A percentile compares a stretch with the other conserved stretches of the same genome.
Evolutionary conservation across 1,140 invertebrate species (phyloP).

Genomic region (Samia ricini): DNA sequence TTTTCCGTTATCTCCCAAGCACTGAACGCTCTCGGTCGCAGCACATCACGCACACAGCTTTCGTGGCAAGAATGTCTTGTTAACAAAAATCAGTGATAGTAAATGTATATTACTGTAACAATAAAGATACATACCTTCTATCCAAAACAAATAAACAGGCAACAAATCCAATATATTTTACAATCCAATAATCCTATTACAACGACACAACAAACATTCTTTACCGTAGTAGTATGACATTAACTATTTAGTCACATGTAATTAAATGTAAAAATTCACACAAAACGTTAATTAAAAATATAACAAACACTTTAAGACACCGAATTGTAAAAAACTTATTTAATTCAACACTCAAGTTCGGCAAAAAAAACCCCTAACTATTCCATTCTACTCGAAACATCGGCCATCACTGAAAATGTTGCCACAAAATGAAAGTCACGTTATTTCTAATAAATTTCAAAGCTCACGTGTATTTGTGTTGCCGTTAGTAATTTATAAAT

Average conservation of each 20-base stretch:
- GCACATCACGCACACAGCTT: conserved; percentile 44
- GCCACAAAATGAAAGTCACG: conserved; percentile 55
- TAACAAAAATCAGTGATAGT: neutral
- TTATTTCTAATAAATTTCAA: conserved; percentile 38
- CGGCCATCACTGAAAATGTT: conserved; percentile 74
- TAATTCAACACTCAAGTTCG: conserved; percentile 58
- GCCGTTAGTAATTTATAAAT: conserved; percentile 16
- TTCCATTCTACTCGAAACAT: conserved; percentile 57
- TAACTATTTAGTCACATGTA: conserved; percentile 55
- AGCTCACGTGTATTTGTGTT: conserved; percentile 49
- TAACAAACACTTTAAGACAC: conserved; percentile 52
- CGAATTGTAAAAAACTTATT: conserved; percentile 55
- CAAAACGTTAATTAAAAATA: conserved; percentile 36
- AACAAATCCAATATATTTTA: conserved; percentile 71
- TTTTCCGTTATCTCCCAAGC: conserved; percentile 68
- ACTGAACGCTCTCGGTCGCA: conserved; percentile 19
- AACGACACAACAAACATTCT: conserved; percentile 69
- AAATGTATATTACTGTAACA: neutral
- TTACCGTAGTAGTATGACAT: conserved; percentile 49
- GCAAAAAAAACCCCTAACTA: conserved; percentile 48
- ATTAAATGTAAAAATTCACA: conserved; percentile 27
- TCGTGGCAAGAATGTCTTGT: conserved; percentile 49
- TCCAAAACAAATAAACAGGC: conserved; percentile 56
- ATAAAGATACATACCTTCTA: conserved; percentile 48
- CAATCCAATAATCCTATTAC: conserved; percentile 71